A percentile compares a stretch with the other conserved stretches of the same genome.
phyloP scores from a whole-genome alignment of 1,140 invertebrate species.

The Drosophila pallidifrons region DNA sequence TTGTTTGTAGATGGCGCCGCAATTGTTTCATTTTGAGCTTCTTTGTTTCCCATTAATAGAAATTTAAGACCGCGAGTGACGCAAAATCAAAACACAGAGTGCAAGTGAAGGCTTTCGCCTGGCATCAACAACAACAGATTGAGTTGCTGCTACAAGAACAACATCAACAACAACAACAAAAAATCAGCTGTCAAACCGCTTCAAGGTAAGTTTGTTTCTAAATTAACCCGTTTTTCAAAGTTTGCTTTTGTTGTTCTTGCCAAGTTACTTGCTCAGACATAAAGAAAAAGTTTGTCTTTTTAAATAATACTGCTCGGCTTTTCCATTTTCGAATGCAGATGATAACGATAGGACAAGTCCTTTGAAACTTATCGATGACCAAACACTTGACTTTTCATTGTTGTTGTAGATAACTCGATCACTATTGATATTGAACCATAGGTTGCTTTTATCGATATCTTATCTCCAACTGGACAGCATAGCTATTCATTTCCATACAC shows the following conservation, averaged over 20 bases:
- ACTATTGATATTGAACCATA: slow-evolving; percentile 2
- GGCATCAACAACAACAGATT: slow-evolving; percentile 27
- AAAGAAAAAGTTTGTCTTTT: not conserved
- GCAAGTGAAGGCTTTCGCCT: slow-evolving; percentile 41
- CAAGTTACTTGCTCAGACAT: slow-evolving; percentile 5
- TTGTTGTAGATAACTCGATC: slow-evolving; percentile 3
- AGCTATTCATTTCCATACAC: slow-evolving; percentile 22
- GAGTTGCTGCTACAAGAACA: slow-evolving; percentile 45
- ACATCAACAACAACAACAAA: slow-evolving; percentile 53
- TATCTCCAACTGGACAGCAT: slow-evolving; percentile 21
- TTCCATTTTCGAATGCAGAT: not conserved
- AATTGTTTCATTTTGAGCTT: slow-evolving; percentile 40
- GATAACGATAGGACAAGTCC: slow-evolving; percentile 23
- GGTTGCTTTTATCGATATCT: slow-evolving; percentile 24
- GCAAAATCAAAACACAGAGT: slow-evolving; percentile 24
- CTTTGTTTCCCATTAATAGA: slow-evolving; percentile 29
- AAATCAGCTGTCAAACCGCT: slow-evolving; percentile 54
- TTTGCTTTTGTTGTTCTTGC: slow-evolving; percentile 2
- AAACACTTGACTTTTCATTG: not conserved
- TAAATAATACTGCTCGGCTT: not conserved
- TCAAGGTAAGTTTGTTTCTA: slow-evolving; percentile 77
- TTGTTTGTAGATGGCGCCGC: slow-evolving; percentile 21
- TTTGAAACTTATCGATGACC: slow-evolving; percentile 17
- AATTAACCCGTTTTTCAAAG: slow-evolving; percentile 58
- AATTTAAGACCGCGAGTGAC: slow-evolving; percentile 36